Base-by-base conservation (phyloP, 2,888 invertebrate genomes). In the Drosophila antonietae region DNA sequence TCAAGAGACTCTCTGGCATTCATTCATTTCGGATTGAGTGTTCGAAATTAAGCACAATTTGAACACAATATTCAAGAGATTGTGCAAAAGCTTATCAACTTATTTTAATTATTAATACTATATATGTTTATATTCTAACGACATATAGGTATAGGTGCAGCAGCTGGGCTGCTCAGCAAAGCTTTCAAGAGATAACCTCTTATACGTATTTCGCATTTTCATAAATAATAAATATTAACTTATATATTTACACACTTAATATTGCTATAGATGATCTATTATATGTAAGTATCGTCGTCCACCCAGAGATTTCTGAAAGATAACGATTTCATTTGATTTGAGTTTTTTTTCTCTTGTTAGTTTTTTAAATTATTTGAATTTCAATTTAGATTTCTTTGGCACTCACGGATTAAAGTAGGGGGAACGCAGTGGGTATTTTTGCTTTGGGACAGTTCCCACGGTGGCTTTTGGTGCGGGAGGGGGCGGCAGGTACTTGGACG, bases 341-440 rank as follows among this genome's bases (percentile, higher is more conserved):
- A 18, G 9, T 18, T 43, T 44, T 20, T 5, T 37, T 37, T 12
- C 28, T 28, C 3, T 28, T 28, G 28, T 28, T 28, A 4, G 5
- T 6, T 28, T 28, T 6, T 6, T 28, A 28, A 39, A 2, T 39
- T 2, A 39, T 15, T 39, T 7, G 14, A 37, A 7, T 39, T 15
- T 6, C 6, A 2, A 15, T 39, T 15, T 15, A 39, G 6, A 33
- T 18, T 31, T 12, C 3, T 18, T 28, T 12, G 20, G 15, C 31
- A 77, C 78, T 53, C 67, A 77, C 77, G 67, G 66, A 74, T 77
- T 77, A 23, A 66, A 78, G 33, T 63, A 68, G 0, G 75, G 66
- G 3, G 77, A 78, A 56, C 74, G 81, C 28, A 56, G 59, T 6
- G 55, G 23, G 44, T 62, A 75, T 52, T 77, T 67, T 20, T 57